phyloP scores from a whole-genome alignment of 2,113 vertebrate genomes.

The Aegithalos caudatus region DNA sequence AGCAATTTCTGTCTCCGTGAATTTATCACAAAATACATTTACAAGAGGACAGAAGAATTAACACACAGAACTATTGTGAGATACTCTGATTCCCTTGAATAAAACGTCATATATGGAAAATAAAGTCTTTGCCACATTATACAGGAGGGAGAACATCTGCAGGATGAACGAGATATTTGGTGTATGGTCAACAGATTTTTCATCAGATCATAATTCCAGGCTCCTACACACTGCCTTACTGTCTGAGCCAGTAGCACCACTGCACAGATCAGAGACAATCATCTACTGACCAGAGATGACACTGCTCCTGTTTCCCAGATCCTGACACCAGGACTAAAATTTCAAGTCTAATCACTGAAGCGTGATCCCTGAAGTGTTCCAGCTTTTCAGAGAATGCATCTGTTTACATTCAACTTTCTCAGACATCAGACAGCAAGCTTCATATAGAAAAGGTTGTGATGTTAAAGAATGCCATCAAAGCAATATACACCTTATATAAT shows the following conservation, averaged over 20 bases:
- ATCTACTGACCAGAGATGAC: background rate
- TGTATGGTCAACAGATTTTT: background rate
- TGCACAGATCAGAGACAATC: background rate
- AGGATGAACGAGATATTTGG: background rate
- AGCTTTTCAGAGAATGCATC: background rate
- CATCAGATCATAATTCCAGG: background rate
- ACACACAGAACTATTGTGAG: background rate
- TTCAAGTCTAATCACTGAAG: background rate
- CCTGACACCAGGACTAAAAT: background rate
- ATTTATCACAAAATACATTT: background rate
- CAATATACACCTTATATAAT: fast-evolving
- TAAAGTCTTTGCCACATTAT: background rate
- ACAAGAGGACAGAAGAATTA: background rate
- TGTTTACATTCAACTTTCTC: background rate
- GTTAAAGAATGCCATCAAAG: background rate
- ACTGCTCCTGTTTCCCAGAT: background rate
- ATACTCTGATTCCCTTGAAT: background rate
- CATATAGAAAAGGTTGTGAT: background rate
- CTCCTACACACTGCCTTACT: background rate
- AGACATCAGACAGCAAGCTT: background rate
- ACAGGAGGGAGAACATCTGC: background rate
- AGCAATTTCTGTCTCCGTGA: background rate
- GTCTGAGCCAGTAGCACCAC: background rate
- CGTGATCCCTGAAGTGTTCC: background rate
- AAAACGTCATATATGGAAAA: background rate